Evolutionary conservation across 2,113 vertebrate species (phyloP), one percentile per base, ranked within the genome.

Genomic region (Ctenodactylus gundi): DNA sequence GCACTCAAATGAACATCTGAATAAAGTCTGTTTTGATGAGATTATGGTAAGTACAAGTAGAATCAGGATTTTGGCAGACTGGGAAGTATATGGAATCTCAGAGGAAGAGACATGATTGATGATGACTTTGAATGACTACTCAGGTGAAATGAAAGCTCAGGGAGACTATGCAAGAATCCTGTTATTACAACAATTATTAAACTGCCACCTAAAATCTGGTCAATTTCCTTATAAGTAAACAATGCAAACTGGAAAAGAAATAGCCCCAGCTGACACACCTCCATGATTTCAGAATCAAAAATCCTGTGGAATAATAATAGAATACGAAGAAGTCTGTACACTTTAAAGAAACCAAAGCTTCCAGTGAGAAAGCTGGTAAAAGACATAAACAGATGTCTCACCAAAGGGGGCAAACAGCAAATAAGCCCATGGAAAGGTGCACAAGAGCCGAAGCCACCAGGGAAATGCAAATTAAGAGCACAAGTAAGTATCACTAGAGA

Each of bases 381-480:
- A 85, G 11, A 44, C 7, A 55, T 60, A 27, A 60, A 29, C 9
- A 60, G 58, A 4, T 27, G 29, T 7, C 10, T 29, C 25, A 60
- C 58, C 29, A 27, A 60, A 60, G 58, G 29, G 58, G 58, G 8
- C 29, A 62, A 29, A 62, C 29, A 62, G 29, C 60, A 31, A 62
- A 62, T 13, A 31, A 62, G 9, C 10, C 29, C 60, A 62, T 31
- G 60, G 60, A 62, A 62, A 53, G 51, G 15, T 62, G 15, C 51
- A 12, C 51, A 84, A 91, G 7, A 86, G 39, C 73, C 36, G 73
- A 53, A 12, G 51, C 51, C 51, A 53, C 53, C n/a, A n/a, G 53
- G n/a, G 44, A 58, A 91, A 91, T 86, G 27, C 21, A 87, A 87
- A 67, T 75, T 91, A 75, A 91, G 91, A 91, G 65, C 51, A 87